These are phyloP conservation scores for Imbricaverruca yamaguchii DNA, from an alignment of 2,888 invertebrate species.

Conservation along the genomic window DNA sequence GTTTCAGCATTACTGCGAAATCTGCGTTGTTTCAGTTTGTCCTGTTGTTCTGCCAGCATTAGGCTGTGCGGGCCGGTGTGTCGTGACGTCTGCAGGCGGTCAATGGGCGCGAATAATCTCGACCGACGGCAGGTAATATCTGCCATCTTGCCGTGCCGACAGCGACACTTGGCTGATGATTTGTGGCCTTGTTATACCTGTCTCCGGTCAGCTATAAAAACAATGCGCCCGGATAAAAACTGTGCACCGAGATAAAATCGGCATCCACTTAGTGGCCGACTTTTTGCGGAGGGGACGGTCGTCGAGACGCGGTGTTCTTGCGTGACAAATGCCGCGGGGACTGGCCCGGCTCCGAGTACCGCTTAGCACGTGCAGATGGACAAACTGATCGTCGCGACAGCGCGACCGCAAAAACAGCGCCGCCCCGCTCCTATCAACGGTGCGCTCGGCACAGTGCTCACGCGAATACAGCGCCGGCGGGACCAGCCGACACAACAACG, in stretches of 20 bases:
- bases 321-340: neutral
- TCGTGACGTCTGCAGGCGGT: too few species aligned
- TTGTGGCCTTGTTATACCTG: conserved; percentile 19
- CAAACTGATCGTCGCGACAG: too few species aligned
- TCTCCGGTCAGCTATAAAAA: neutral
- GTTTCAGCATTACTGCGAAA: too few species aligned
- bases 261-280: neutral
- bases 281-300: conserved; percentile 12
- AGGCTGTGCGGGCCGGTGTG: too few species aligned
- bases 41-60: too few species aligned
- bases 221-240: neutral
- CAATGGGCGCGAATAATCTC: neutral
- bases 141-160: neutral
- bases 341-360: neutral
- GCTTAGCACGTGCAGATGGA: too few species aligned
- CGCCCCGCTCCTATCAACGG: neutral
- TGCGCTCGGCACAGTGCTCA: neutral
- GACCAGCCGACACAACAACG: too few species aligned
- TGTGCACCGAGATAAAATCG: neutral
- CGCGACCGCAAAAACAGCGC: too few species aligned
- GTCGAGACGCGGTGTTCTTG: neutral
- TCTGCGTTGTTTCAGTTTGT: too few species aligned
- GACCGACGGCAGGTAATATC: conserved; percentile 10
- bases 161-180: neutral
- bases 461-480: too few species aligned